Base-by-base conservation (phyloP, 2,888 invertebrate genomes). In the Leptothorax acervorum region DNA sequence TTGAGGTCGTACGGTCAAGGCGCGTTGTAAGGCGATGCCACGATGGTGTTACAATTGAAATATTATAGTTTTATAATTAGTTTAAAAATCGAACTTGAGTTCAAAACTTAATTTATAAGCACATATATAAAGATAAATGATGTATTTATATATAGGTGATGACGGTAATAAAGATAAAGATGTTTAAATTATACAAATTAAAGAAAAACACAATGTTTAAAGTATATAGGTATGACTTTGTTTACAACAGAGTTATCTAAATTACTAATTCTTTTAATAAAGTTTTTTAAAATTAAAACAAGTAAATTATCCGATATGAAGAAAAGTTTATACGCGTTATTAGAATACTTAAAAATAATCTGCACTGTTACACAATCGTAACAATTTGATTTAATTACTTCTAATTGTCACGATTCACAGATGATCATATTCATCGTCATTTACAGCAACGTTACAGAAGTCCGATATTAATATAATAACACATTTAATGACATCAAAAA, bases 1-100 rank as follows among this genome's bases (percentile, higher is more conserved):
- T 76, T 35, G 76, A 45, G 73, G 57, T 35, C 51, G 35, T 28
- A 62, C 51, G 62, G 68, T 70, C 39, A 57, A 78, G 35, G 15
- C 23, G 5, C 8, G n/a, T 1, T 31, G 11, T 11, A 31, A 11
- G 15, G 31, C 23, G 11, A 55, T 4, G 42, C 18, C 35, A 15
- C 15, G 2, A 4, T 12, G 12, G 15, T 57, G 55, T 23, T 60
- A 42, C 28, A 42, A 57, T 23, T 57, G 8, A 42, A 28, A 73
- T 42, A 28, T 42, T 55, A 15, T 15, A 39, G 9, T 35, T 62
- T 4, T 39, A 63, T n/a, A n/a, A 48, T 28, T 68, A 35, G 31
- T 31, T 48, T 48, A 48, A 51, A 11, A 51, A 18, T 18, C 45
- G 2, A 66, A 45, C 3, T 45, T 15, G 5, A 48, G 45, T 48